phyloP scores from a whole-genome alignment of 2,113 vertebrate species.

The Lampris megalopsis region DNA sequence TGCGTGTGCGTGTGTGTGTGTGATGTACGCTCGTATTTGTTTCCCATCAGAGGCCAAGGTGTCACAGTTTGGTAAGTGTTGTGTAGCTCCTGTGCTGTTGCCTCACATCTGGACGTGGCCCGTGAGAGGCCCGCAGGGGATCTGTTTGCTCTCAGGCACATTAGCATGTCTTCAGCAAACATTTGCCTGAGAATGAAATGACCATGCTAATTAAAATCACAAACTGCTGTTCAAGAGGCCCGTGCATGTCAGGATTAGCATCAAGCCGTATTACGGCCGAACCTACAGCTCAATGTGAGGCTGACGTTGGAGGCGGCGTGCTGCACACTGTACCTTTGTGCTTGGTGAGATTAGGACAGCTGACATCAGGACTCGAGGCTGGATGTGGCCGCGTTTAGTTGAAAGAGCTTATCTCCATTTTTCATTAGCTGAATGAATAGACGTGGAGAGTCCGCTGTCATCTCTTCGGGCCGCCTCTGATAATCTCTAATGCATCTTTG shows the following conservation, averaged over 20 bases:
- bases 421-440: constrained; percentile 58
- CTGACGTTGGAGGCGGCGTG: constrained; percentile 11
- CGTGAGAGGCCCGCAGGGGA: constrained; percentile 10
- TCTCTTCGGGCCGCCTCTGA: constrained; percentile 17
- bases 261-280: constrained; percentile 20
- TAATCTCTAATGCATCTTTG: constrained; percentile 69
- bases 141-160: constrained; percentile 18
- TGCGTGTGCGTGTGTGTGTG: not conserved
- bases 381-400: constrained; percentile 42
- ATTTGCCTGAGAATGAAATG: constrained; percentile 27
- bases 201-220: constrained; percentile 28
- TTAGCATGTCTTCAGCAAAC: constrained; percentile 12
- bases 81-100: not conserved
- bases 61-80: not conserved
- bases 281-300: constrained; percentile 37
- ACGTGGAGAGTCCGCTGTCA: constrained; percentile 43
- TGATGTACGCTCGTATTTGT: not conserved
- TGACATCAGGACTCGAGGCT: constrained; percentile 33
- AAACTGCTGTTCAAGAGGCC: constrained; percentile 13
- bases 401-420: constrained; percentile 59
- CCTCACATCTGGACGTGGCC: not conserved
- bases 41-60: not conserved
- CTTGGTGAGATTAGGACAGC: constrained; percentile 39
- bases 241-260: constrained; percentile 32
- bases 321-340: constrained; percentile 45